phyloP scores from a whole-genome alignment of 64 coral and sea anemone species.

The Pocillopora damicornis region DNA sequence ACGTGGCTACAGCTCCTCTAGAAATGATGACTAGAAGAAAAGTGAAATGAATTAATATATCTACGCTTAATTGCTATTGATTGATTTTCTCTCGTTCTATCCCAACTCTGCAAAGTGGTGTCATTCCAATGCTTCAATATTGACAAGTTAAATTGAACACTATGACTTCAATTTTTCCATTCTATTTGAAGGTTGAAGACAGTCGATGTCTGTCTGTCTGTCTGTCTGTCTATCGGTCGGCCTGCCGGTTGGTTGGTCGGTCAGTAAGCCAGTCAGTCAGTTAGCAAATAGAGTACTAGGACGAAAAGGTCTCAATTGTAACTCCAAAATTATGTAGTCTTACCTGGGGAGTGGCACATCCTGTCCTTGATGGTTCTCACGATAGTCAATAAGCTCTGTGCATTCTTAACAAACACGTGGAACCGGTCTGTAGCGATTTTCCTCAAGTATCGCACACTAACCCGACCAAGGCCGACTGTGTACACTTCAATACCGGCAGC shows the following conservation, averaged over 20 bases:
- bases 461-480: constrained; percentile 1
- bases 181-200: too few relatives aligned
- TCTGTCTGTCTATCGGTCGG: too few relatives aligned
- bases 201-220: too few relatives aligned
- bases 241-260: too few relatives aligned
- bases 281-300: not conserved
- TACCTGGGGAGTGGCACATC: constrained; percentile 58
- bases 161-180: too few relatives aligned
- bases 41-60: not conserved
- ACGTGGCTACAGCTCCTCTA: constrained; percentile 43
- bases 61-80: not conserved
- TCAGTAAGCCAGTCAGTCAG: too few relatives aligned
- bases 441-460: not conserved
- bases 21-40: constrained; percentile 22
- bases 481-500: constrained; percentile 38
- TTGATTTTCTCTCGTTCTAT: not conserved
- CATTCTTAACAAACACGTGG: constrained; percentile 25
- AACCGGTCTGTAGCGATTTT: constrained; percentile 13
- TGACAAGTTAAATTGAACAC: too few relatives aligned
- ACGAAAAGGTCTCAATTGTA: not conserved
- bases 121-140: too few relatives aligned
- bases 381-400: constrained; percentile 9
- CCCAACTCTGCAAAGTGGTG: not conserved
- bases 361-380: constrained; percentile 24
- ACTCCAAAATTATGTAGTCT: not conserved